Conservation (phyloP, 2,888 invertebrate genomes). For the Mermis nigrescens region DNA sequence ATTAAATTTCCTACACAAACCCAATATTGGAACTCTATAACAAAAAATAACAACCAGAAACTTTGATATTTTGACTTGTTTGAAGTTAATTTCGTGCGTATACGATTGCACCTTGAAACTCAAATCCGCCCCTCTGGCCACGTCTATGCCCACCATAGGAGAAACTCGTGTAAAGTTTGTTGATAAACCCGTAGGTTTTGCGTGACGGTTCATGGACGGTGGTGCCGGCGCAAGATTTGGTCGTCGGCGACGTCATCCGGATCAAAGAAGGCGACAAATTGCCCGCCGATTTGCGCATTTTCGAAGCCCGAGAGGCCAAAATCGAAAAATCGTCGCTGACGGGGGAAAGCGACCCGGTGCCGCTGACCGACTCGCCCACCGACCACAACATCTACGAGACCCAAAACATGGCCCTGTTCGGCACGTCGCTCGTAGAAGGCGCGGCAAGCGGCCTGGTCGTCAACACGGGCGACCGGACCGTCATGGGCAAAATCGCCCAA, state of each 20-base stretch:
- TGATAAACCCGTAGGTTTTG: no score
- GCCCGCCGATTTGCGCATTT: constrained; percentile 1
- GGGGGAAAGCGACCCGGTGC: constrained; percentile 1
- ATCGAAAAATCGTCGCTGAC: constrained; percentile 3
- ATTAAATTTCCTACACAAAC: no score
- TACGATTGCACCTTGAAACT: no score
- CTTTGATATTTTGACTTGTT: no score
- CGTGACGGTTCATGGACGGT: not conserved
- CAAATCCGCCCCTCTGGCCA: no score
- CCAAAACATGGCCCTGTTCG: constrained; percentile 2
- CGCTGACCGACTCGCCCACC: not conserved
- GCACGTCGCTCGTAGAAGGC: not conserved
- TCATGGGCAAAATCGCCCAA: constrained; percentile 4
- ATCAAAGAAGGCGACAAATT: not conserved
- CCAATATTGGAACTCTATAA: no score
- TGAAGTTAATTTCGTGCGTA: no score
- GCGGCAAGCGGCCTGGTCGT: not conserved
- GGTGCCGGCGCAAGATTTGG: not conserved
- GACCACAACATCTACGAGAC: constrained; percentile 4
- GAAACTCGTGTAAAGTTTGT: no score
- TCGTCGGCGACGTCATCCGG: not conserved
- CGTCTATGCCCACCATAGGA: no score
- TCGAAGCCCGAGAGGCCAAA: not conserved
- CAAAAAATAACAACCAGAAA: no score
- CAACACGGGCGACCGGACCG: constrained; percentile 1